Percentiles rank a stretch among this genome's conserved stretches.
phyloP scores from a whole-genome alignment of 2,888 invertebrate species.

The Perizoma affinitatum region DNA sequence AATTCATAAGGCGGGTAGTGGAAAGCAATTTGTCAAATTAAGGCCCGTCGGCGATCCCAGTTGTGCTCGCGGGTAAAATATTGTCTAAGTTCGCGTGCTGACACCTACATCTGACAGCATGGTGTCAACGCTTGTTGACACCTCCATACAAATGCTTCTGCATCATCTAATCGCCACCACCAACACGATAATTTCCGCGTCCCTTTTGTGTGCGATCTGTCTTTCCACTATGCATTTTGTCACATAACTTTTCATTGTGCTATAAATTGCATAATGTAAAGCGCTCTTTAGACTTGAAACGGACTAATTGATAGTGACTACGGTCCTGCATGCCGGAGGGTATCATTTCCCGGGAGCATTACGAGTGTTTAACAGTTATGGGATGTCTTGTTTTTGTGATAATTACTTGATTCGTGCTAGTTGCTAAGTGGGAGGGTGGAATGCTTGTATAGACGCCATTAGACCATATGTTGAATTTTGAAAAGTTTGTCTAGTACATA shows the following conservation, averaged over 20 bases:
- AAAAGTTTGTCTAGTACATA: background rate
- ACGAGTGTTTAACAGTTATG: conserved; percentile 33
- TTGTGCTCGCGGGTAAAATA: too few species aligned
- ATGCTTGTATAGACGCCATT: conserved; percentile 17
- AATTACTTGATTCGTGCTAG: conserved; percentile 32
- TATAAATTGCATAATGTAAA: too few species aligned
- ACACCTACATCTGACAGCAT: too few species aligned
- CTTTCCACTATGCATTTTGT: conserved; percentile 12
- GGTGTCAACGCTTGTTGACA: too few species aligned
- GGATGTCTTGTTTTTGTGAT: conserved; percentile 27
- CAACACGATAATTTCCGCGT: too few species aligned
- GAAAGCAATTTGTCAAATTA: too few species aligned
- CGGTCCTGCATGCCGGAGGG: conserved; percentile 24
- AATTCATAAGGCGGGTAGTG: too few species aligned
- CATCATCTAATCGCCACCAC: too few species aligned
- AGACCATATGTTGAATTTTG: conserved; percentile 8
- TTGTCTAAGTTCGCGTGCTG: too few species aligned
- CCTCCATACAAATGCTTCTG: too few species aligned
- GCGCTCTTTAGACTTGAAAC: conserved; percentile 22
- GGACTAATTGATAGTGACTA: conserved; percentile 37
- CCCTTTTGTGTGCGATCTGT: too few species aligned
- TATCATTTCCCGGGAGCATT: conserved; percentile 38
- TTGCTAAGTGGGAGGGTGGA: conserved; percentile 17
- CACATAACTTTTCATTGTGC: background rate
- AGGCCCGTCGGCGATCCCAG: too few species aligned